Evolutionary conservation across 2,888 invertebrate genomes (phyloP).

Genomic region (Steinernema scapterisci): DNA sequence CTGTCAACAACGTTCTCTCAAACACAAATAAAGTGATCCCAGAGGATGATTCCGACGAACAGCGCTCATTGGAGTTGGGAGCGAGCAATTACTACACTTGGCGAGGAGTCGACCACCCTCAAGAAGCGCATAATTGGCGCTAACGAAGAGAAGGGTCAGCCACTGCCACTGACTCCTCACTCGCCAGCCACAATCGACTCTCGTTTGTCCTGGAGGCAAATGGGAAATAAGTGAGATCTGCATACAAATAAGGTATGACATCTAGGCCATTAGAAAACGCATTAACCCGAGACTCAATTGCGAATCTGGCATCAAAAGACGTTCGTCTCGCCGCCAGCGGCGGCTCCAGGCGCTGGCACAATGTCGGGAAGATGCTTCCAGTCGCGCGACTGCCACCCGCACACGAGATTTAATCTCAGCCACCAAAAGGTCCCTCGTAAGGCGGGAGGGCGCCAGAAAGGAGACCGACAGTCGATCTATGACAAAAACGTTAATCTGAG

Average conservation of each 20-base stretch:
- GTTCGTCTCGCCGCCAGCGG: no score
- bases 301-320: slow-evolving; percentile 14
- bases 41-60: not conserved
- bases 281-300: slow-evolving; percentile 27
- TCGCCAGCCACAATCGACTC: not conserved
- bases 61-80: slow-evolving; percentile 9
- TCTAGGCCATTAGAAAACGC: slow-evolving; percentile 14
- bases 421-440: slow-evolving; percentile 11
- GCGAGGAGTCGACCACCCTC: slow-evolving; percentile 6
- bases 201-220: slow-evolving; percentile 13
- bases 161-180: not conserved
- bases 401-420: slow-evolving; percentile 6
- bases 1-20: slow-evolving; percentile 23
- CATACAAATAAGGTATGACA: slow-evolving; percentile 33
- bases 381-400: slow-evolving; percentile 4
- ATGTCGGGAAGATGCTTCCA: slow-evolving; percentile 17
- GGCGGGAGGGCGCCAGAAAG: slow-evolving; percentile 1
- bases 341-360: not conserved
- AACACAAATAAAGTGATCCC: slow-evolving; percentile 29
- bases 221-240: slow-evolving; percentile 22
- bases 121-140: slow-evolving; percentile 30
- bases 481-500: slow-evolving; percentile 15
- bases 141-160: slow-evolving; percentile 13
- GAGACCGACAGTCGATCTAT: not conserved
- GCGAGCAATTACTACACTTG: slow-evolving; percentile 22